phyloP scores from a whole-genome alignment of 2,797 vertebrate genomes.

The Gila robusta region DNA sequence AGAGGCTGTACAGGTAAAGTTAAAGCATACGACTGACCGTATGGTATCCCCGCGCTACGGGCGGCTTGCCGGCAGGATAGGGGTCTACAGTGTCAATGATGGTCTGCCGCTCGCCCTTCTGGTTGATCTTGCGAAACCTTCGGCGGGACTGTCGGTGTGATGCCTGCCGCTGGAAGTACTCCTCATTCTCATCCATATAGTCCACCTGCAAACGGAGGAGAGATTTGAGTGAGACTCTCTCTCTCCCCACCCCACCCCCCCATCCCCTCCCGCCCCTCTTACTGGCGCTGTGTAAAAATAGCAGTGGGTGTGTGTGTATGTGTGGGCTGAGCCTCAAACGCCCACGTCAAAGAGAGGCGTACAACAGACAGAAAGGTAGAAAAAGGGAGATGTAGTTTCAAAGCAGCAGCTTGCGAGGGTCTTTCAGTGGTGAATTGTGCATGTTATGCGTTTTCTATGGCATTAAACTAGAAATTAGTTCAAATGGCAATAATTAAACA shows the following conservation, averaged over 20 bases:
- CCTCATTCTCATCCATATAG: conserved; percentile 99
- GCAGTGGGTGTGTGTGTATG: conserved; percentile 68
- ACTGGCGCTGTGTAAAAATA: conserved; percentile 74
- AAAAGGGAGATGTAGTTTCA: conserved; percentile 21
- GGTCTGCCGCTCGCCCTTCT: conserved; percentile 97
- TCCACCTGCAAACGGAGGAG: conserved; percentile 85
- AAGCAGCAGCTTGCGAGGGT: neutral
- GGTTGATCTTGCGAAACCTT: conserved; percentile 98
- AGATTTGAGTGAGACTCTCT: conserved; percentile 62
- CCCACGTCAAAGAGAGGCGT: conserved; percentile 73
- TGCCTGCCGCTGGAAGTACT: conserved; percentile 97
- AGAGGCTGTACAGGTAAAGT: conserved; percentile 21
- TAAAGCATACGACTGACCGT: conserved; percentile 84
- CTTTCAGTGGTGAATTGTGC: neutral
- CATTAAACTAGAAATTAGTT: neutral
- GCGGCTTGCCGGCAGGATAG: conserved; percentile 93
- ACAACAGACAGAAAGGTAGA: conserved; percentile 25
- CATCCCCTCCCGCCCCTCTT: conserved; percentile 54
- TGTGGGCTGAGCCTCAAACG: conserved; percentile 67
- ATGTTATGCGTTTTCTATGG: neutral
- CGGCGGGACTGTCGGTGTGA: conserved; percentile 96
- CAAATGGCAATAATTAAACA: neutral
- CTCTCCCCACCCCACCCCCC: conserved; percentile 58
- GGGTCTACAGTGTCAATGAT: conserved; percentile 99
- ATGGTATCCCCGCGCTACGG: conserved; percentile 93